A percentile compares a stretch with the other conserved stretches of the same genome.
phyloP scores from a whole-genome alignment of 2,113 vertebrate species.

The Xiphorhynchus elegans region DNA sequence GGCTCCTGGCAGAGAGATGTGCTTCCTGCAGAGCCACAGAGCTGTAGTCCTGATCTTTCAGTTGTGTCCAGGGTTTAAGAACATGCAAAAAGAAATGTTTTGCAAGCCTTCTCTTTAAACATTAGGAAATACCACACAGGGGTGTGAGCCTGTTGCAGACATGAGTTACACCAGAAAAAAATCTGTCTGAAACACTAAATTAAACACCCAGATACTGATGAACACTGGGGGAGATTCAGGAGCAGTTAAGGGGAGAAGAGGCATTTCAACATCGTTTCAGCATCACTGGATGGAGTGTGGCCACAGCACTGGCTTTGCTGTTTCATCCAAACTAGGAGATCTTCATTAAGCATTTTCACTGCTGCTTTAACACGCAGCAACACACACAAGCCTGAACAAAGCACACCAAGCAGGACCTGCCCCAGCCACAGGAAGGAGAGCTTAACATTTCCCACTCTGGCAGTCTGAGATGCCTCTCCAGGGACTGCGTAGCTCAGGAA shows the following conservation, averaged over 20 bases:
- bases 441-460: not conserved
- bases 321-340: not conserved
- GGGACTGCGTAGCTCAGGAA: not conserved
- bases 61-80: not conserved
- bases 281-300: not conserved
- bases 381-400: not conserved
- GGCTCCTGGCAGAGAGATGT: not conserved
- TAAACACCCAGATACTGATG: not conserved
- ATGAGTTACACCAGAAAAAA: not conserved
- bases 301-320: not conserved
- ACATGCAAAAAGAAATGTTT: not conserved
- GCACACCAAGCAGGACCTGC: accelerated
- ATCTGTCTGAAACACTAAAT: not conserved
- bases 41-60: not conserved
- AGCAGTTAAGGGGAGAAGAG: not conserved
- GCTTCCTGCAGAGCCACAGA: not conserved
- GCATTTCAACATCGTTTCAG: not conserved
- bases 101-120: not conserved
- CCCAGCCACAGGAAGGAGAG: not conserved
- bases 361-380: not conserved
- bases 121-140: not conserved
- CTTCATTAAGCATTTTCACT: not conserved
- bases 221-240: not conserved
- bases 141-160: not conserved
- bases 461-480: not conserved